Evolutionary conservation across 2,113 vertebrate species (phyloP).

Genomic region (Ciconia maguari): DNA sequence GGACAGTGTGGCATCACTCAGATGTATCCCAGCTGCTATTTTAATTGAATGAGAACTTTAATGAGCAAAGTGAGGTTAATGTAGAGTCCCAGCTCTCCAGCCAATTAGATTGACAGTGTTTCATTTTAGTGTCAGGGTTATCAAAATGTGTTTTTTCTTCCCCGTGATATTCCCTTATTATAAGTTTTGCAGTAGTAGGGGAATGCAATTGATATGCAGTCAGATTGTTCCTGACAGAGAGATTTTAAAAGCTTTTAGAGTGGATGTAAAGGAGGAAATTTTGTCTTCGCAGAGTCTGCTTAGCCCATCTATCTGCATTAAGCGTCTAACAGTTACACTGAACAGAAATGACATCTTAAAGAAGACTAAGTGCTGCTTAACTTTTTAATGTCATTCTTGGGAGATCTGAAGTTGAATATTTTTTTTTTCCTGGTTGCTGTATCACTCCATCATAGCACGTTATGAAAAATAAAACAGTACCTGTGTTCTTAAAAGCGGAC

Average conservation of each 20-base stretch:
- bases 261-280: constrained; percentile 69
- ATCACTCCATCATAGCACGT: not conserved
- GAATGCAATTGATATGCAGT: constrained; percentile 71
- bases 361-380: constrained; percentile 78
- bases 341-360: constrained; percentile 76
- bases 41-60: constrained; percentile 50
- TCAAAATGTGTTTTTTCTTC: constrained; percentile 11
- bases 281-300: constrained; percentile 70
- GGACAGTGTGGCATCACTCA: not conserved
- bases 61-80: constrained; percentile 19
- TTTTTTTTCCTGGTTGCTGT: not conserved
- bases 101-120: not conserved
- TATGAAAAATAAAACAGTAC: not conserved
- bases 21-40: not conserved
- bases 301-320: constrained; percentile 78
- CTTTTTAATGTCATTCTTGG: constrained; percentile 73
- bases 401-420: constrained; percentile 42
- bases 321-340: constrained; percentile 62
- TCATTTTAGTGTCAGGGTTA: constrained; percentile 48
- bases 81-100: not conserved
- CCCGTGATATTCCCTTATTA: constrained; percentile 25
- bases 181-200: constrained; percentile 7
- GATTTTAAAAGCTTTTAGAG: constrained; percentile 79
- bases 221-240: constrained; percentile 75
- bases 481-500: not conserved